These are phyloP conservation scores for Thaleichthys pacificus DNA, from an alignment of 2,797 vertebrate genomes.

Conservation along the genomic window DNA sequence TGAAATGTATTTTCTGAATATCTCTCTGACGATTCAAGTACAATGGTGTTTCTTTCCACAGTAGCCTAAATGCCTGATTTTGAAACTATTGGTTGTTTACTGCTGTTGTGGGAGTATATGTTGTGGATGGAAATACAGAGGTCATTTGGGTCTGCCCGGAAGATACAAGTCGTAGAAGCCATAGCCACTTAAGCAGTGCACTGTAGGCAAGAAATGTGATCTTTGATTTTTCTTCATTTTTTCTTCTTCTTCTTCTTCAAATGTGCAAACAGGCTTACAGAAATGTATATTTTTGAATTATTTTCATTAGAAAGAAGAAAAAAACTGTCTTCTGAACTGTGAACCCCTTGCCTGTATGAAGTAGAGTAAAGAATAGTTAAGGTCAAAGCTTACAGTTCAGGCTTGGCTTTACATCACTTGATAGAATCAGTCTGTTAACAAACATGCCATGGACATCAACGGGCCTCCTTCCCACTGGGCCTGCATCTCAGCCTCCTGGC, in stretches of 20 bases:
- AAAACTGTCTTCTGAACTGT: slow-evolving; percentile 60
- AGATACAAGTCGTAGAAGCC: slow-evolving; percentile 65
- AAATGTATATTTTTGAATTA: slow-evolving; percentile 71
- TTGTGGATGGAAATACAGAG: slow-evolving; percentile 63
- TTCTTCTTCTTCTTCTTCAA: slow-evolving; percentile 64
- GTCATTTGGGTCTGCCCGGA: slow-evolving; percentile 66
- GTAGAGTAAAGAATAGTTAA: slow-evolving; percentile 70
- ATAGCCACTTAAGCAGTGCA: slow-evolving; percentile 29
- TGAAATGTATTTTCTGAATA: neutral
- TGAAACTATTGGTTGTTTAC: neutral
- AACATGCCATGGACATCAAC: slow-evolving; percentile 77
- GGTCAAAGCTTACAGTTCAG: slow-evolving; percentile 64
- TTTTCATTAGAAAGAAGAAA: slow-evolving; percentile 49
- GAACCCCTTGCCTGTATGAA: slow-evolving; percentile 66
- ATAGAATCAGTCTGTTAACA: slow-evolving; percentile 79
- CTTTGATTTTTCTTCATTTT: slow-evolving; percentile 50
- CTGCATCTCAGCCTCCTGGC: slow-evolving; percentile 71
- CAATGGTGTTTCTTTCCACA: neutral
- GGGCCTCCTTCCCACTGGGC: slow-evolving; percentile 64
- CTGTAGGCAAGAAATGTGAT: slow-evolving; percentile 37
- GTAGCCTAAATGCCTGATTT: neutral
- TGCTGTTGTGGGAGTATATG: slow-evolving; percentile 60
- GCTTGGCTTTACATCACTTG: slow-evolving; percentile 73
- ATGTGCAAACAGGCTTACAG: slow-evolving; percentile 48
- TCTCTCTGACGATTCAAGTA: neutral